Percentiles rank a stretch among this genome's conserved stretches.
These are phyloP conservation scores for Heliangelus exortis DNA, from an alignment of 2,797 vertebrate genomes.

Conservation along the genomic window DNA sequence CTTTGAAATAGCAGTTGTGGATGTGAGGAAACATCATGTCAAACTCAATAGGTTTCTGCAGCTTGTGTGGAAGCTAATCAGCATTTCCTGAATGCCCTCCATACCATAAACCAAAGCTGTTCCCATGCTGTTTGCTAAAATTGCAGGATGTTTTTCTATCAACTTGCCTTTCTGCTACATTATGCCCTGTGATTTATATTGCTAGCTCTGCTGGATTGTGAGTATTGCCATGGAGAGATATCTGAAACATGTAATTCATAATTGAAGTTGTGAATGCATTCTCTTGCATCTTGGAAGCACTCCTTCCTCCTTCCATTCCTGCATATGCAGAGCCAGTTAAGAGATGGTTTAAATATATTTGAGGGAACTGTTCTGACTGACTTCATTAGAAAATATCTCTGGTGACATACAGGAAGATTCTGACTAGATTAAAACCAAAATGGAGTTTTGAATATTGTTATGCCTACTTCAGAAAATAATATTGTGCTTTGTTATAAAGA, in stretches of 20 bases:
- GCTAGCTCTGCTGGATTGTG: slow-evolving; percentile 43
- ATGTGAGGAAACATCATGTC: neutral
- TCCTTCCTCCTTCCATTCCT: accelerated
- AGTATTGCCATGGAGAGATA: slow-evolving; percentile 21
- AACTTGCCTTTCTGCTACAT: slow-evolving; percentile 17
- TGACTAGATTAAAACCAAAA: slow-evolving; percentile 22
- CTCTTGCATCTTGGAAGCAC: neutral
- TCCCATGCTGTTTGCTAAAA: slow-evolving; percentile 53
- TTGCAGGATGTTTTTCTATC: slow-evolving; percentile 46
- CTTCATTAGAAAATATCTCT: neutral
- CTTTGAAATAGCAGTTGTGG: neutral
- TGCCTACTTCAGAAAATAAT: slow-evolving; percentile 15
- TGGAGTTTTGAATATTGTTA: neutral
- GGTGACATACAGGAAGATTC: neutral
- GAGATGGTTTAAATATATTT: neutral
- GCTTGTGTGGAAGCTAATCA: slow-evolving; percentile 15
- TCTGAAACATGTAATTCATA: slow-evolving; percentile 14
- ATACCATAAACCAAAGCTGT: neutral
- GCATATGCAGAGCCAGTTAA: neutral
- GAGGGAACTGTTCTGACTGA: neutral
- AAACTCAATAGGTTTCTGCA: slow-evolving; percentile 18
- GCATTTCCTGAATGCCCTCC: neutral
- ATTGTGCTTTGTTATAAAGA: slow-evolving; percentile 39
- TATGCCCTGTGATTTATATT: slow-evolving; percentile 47
- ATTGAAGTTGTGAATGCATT: neutral